phyloP scores from a whole-genome alignment of 2,113 vertebrate genomes.

The Grammomys dolichurus region DNA sequence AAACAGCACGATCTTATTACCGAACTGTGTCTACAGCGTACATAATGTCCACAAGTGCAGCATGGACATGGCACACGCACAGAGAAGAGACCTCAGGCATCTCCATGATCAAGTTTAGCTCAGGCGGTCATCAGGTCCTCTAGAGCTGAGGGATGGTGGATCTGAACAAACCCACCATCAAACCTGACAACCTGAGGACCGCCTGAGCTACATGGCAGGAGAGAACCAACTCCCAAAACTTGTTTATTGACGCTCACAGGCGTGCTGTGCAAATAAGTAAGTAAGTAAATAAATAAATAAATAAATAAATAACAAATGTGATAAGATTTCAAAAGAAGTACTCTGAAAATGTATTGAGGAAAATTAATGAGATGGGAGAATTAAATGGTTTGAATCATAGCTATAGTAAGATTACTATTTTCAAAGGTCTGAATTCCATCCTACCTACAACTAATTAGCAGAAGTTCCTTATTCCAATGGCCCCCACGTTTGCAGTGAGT shows the following conservation, averaged over 20 bases:
- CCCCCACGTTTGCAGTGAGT: neutral
- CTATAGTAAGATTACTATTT: slow-evolving; percentile 38
- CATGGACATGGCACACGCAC: accelerated
- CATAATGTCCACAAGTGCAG: neutral
- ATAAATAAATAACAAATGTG: neutral
- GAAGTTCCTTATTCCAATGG: neutral
- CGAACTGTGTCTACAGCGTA: neutral
- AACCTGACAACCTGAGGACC: neutral
- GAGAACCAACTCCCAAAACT: neutral
- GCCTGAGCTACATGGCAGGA: neutral
- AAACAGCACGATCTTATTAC: neutral
- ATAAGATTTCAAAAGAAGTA: neutral
- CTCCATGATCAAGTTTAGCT: neutral
- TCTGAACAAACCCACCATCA: no score
- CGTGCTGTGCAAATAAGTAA: neutral
- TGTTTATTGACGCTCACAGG: neutral
- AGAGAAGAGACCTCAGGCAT: neutral
- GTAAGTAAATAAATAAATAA: neutral
- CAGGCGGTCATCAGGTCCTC: no score
- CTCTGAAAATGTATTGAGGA: neutral
- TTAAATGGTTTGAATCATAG: neutral
- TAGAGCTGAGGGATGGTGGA: no score
- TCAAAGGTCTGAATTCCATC: neutral
- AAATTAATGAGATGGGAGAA: neutral
- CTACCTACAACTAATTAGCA: neutral